These are phyloP conservation scores for Psittacula derbiana DNA, from an alignment of 2,797 vertebrate genomes.

Conservation along the genomic window DNA sequence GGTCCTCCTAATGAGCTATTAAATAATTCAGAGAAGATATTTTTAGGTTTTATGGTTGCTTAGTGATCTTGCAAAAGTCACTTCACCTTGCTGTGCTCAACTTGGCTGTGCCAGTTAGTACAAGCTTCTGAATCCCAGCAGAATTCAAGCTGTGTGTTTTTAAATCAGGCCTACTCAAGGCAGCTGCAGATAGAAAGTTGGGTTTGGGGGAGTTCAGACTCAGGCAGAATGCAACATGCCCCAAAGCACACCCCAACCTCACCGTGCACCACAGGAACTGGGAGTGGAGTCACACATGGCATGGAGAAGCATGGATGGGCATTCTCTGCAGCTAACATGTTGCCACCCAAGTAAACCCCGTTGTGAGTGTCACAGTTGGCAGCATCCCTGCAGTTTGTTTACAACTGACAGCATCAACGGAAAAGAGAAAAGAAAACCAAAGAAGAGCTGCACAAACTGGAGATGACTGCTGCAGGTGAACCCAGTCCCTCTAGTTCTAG, in stretches of 20 bases:
- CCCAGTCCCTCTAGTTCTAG: not conserved
- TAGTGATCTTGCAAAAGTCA: not conserved
- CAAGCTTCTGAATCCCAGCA: not conserved
- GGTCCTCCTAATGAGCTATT: not conserved
- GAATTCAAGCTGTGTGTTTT: not conserved
- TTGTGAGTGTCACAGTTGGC: not conserved
- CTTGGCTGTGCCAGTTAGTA: constrained; percentile 8
- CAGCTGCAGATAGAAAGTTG: not conserved
- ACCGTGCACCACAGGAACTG: not conserved
- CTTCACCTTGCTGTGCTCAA: not conserved
- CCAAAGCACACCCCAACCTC: not conserved
- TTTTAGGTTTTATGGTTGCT: constrained; percentile 11
- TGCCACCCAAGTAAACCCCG: fast-evolving
- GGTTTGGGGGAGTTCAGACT: not conserved
- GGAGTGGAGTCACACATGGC: not conserved
- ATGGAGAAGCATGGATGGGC: fast-evolving
- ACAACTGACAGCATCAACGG: not conserved
- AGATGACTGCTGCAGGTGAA: not conserved
- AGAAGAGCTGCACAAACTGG: not conserved
- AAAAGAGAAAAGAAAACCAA: not conserved
- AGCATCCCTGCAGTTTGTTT: not conserved
- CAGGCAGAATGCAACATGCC: not conserved
- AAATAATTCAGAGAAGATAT: constrained; percentile 5
- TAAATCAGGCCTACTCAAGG: not conserved
- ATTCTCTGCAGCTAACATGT: not conserved